Percentiles rank a stretch among this genome's conserved stretches.
These are phyloP conservation scores for Onychomys leucogaster DNA, from an alignment of 2,797 vertebrate species.

Conservation along the genomic window DNA sequence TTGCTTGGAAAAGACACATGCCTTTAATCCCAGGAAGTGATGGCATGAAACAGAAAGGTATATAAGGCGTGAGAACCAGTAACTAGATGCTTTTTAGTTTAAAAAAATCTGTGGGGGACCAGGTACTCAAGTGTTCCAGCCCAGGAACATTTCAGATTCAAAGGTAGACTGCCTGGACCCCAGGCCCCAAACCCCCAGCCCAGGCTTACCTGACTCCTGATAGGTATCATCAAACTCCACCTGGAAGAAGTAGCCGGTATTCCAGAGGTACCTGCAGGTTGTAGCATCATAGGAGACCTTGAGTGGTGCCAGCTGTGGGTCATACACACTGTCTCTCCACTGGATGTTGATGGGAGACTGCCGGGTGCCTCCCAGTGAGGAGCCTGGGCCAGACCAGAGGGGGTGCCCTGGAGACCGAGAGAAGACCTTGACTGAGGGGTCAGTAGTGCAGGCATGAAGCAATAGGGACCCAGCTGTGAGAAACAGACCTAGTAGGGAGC, in stretches of 20 bases:
- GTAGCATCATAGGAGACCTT: slow-evolving; percentile 89
- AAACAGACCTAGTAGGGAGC: slow-evolving; percentile 52
- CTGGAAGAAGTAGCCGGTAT: slow-evolving; percentile 97
- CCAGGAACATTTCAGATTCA: not conserved
- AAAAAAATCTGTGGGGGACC: not conserved
- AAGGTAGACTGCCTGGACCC: accelerated
- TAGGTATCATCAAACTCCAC: slow-evolving; percentile 95
- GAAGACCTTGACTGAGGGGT: not conserved
- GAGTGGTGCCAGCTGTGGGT: slow-evolving; percentile 92
- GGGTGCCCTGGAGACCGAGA: slow-evolving; percentile 91
- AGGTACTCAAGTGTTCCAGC: not conserved
- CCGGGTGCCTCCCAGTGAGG: slow-evolving; percentile 90
- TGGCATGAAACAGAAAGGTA: no score
- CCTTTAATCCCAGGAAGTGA: no score
- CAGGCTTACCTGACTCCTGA: slow-evolving; percentile 93
- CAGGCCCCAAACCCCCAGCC: not conserved
- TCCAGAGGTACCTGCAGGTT: slow-evolving; percentile 94
- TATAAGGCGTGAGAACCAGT: no score
- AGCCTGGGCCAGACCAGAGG: slow-evolving; percentile 92
- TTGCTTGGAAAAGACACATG: no score
- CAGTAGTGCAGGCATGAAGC: not conserved
- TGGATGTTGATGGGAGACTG: slow-evolving; percentile 97
- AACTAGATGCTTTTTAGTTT: no score
- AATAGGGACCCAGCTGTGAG: slow-evolving; percentile 61
- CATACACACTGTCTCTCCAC: slow-evolving; percentile 91